Evolutionary conservation across 2,113 vertebrate species (phyloP).

Genomic region (Drymodes brunneopygia): DNA sequence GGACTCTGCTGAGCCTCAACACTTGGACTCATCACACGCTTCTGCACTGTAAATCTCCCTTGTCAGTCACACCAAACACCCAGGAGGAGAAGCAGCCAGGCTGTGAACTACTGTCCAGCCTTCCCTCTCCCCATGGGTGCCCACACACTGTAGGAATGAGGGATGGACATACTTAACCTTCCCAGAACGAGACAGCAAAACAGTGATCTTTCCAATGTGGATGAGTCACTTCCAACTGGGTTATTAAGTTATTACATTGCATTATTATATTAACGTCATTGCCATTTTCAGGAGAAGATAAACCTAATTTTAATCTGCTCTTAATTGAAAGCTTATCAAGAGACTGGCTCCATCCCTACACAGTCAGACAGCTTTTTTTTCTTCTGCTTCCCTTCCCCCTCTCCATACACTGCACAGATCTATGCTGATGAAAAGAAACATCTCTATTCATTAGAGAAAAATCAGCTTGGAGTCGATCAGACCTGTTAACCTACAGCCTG

Average conservation of each 20-base stretch:
- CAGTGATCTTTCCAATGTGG: background rate
- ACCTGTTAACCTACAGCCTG: conserved; percentile 39
- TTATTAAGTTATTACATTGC: conserved; percentile 67
- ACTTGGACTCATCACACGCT: accelerated
- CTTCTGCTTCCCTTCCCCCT: background rate
- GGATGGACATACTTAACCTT: background rate
- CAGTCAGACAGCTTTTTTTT: background rate
- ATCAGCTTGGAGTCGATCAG: conserved; percentile 10
- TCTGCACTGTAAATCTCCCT: background rate
- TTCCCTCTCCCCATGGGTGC: background rate
- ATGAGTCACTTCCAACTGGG: conserved; percentile 50
- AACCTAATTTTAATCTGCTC: conserved; percentile 66
- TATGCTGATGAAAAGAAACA: conserved; percentile 53
- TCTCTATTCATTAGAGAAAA: conserved; percentile 54
- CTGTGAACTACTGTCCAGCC: background rate
- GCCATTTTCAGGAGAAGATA: conserved; percentile 63
- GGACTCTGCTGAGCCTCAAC: background rate
- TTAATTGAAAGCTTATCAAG: conserved; percentile 68
- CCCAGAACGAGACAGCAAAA: background rate
- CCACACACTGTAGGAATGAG: background rate
- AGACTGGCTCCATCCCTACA: conserved; percentile 6
- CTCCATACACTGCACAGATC: background rate
- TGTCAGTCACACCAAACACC: background rate
- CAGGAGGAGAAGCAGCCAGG: background rate
- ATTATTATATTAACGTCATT: conserved; percentile 59